A percentile compares a stretch with the other conserved stretches of the same genome.
Evolutionary conservation across 2,797 vertebrate genomes (phyloP).

Genomic region (Luscinia luscinia): DNA sequence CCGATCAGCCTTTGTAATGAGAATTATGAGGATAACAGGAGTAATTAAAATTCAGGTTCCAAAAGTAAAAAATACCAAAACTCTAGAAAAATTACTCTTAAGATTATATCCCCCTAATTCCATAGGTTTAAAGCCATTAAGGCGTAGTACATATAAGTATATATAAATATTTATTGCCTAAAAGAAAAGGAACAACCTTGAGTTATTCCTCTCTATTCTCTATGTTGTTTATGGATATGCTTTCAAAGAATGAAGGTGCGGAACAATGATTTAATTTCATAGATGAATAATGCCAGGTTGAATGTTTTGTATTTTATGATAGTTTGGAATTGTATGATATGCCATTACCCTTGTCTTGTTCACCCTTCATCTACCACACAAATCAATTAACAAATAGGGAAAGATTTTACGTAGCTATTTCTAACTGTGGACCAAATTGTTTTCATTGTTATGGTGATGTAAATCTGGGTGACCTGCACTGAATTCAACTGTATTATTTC

Average conservation of each 20-base stretch:
- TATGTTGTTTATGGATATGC: background rate
- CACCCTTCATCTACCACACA: background rate
- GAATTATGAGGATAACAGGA: background rate
- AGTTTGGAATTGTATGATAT: background rate
- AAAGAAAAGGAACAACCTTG: background rate
- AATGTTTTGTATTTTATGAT: background rate
- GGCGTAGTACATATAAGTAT: background rate
- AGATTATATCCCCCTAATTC: background rate
- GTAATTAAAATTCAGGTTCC: background rate
- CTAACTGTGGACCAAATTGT: background rate
- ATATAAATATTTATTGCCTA: background rate
- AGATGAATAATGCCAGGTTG: background rate
- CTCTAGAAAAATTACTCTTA: background rate
- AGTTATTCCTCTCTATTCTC: background rate
- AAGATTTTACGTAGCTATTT: background rate
- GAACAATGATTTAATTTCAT: background rate
- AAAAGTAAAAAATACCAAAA: background rate
- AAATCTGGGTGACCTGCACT: background rate
- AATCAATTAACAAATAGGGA: background rate
- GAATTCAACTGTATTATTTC: background rate
- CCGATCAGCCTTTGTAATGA: background rate
- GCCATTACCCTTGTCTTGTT: background rate
- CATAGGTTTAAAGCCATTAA: background rate
- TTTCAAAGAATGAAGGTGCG: background rate
- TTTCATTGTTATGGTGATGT: background rate